These are phyloP conservation scores for Labia minor DNA, from an alignment of 2,888 invertebrate species.

Conservation along the genomic window DNA sequence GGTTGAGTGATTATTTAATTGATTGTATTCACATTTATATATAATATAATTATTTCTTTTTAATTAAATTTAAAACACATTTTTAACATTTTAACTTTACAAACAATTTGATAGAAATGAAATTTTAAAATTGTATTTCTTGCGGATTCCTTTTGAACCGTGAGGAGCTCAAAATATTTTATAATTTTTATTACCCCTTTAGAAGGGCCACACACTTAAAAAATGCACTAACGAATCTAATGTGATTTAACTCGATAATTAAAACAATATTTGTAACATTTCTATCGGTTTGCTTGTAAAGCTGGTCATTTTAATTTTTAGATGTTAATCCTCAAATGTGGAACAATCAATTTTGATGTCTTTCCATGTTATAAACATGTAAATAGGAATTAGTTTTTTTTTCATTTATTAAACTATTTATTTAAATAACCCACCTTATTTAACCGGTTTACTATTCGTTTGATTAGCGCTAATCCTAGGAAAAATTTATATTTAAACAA, in stretches of 20 bases:
- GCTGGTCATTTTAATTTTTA: background rate
- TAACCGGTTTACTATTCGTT: background rate
- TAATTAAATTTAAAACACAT: conserved; percentile 7
- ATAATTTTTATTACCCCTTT: background rate
- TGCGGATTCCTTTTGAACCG: background rate
- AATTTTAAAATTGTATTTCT: conserved; percentile 3
- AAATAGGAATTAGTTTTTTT: background rate
- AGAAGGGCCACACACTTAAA: conserved; percentile 3
- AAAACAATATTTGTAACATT: background rate
- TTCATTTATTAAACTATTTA: background rate
- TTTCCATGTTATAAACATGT: conserved; percentile 4
- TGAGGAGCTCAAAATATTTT: background rate
- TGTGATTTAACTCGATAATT: background rate
- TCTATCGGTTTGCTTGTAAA: background rate
- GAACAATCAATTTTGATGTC: background rate
- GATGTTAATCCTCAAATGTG: background rate
- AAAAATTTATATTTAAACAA: background rate
- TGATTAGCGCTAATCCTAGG: background rate
- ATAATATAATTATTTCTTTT: conserved; percentile 19
- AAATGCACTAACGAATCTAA: background rate
- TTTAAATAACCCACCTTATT: background rate
- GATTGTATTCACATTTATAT: conserved; percentile 3
- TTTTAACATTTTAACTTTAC: conserved; percentile 17
- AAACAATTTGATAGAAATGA: conserved; percentile 20
- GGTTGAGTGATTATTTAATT: conserved; percentile 17